Percentiles rank a stretch among this genome's conserved stretches.
Conservation (phyloP, 2,888 invertebrate species). For the Erpobdella octoculata region DNA sequence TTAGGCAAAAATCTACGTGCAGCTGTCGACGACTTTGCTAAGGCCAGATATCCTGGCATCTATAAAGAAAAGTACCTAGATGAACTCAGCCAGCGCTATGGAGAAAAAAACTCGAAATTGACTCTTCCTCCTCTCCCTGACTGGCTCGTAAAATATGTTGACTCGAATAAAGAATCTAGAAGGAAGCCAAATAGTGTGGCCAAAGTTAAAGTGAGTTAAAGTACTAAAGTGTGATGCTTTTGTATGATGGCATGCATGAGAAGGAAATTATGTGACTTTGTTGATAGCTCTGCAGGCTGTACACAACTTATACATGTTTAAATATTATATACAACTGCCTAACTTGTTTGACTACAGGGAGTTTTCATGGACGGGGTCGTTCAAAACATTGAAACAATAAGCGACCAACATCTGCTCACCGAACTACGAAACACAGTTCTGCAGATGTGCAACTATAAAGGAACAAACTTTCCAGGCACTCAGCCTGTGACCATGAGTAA, state of each 20-base stretch:
- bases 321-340: too few species aligned
- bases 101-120: constrained; percentile 61
- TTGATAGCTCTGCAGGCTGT: too few species aligned
- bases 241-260: too few species aligned
- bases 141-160: constrained; percentile 67
- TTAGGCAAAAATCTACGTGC: constrained; percentile 63
- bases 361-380: constrained; percentile 82
- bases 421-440: constrained; percentile 68
- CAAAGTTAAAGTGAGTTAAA: too few species aligned
- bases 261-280: too few species aligned
- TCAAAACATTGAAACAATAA: constrained; percentile 66
- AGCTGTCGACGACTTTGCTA: constrained; percentile 51
- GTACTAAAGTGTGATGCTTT: too few species aligned
- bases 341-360: too few species aligned
- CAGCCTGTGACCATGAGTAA: constrained; percentile 95
- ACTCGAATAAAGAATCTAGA: too few species aligned
- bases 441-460: constrained; percentile 71
- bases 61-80: constrained; percentile 91
- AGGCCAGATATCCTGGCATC: constrained; percentile 79
- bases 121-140: constrained; percentile 71
- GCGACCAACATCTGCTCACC: constrained; percentile 59
- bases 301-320: too few species aligned
- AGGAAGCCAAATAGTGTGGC: too few species aligned
- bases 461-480: constrained; percentile 81
- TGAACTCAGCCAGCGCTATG: constrained; percentile 75